Evolutionary conservation across 2,888 invertebrate species (phyloP), one percentile per base, ranked within the genome.

Genomic region (Malthinus seriepunctatus): DNA sequence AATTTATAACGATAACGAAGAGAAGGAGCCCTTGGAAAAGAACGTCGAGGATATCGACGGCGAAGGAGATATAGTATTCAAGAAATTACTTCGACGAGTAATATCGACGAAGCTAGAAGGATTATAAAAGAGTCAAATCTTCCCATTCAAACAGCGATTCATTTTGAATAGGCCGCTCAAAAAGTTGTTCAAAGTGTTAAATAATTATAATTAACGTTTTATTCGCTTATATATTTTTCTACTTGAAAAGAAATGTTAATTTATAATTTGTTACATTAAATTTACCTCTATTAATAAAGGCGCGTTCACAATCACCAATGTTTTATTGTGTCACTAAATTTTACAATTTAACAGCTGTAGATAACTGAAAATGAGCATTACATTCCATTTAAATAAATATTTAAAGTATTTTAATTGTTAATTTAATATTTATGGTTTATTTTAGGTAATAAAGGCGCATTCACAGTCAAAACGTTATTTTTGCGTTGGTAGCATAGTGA

Each of bases 151-250:
- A 88, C 92, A 31, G 95, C 97, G 6, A 82, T 82, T 62, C 87
- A 95, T 78, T 86, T 98, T 58, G 97, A 97, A 69, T 93, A 95
- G 74, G 99, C 97, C 9, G 98, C 99, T 0, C 84, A 85, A 74
- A 89, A 91, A 74, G 96, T 92, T 46, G 96, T 97, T 1, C 77
- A 81, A 47, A 71, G 73, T 64, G 69, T 73, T 47, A 51, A 32
- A 11, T 58, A 47, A 54, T 32, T 39, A 55, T 48, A 61, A 59
- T 63, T 23, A 46, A 50, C 12, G 10, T 45, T 8, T 38, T 14
- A 6, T 9, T 14, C 7, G 9, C 14, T 8, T 32, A 48, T 32
- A 32, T 51, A 37, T 60, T 44, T 42, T 58, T 38, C 32, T 46
- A 35, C 33, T 42, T 14, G n/a, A 35, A 35, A 10, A 4, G 4